These are phyloP conservation scores for Lasioglossum marginatum DNA, from an alignment of 2,888 invertebrate species.

Conservation along the genomic window DNA sequence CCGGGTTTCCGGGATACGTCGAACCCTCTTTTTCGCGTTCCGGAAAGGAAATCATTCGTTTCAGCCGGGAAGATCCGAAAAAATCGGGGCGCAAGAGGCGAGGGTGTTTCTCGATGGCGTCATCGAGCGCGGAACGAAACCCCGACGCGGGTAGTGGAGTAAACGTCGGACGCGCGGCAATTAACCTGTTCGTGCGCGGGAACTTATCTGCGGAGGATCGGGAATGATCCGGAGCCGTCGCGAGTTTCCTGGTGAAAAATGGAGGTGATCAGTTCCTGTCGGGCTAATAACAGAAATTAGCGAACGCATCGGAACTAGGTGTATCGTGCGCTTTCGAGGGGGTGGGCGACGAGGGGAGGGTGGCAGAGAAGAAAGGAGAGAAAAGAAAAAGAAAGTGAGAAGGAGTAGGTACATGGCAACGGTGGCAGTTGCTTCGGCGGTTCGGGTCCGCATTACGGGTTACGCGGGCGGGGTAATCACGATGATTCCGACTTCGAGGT, in stretches of 20 bases:
- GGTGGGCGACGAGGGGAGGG: conserved; percentile 9
- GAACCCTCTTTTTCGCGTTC: conserved; percentile 61
- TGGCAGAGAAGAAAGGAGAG: conserved; percentile 6
- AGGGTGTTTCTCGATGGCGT: not conserved
- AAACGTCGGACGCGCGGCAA: conserved; percentile 3
- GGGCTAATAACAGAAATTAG: conserved; percentile 68
- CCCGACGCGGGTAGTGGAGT: not conserved
- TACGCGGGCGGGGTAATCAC: conserved; percentile 82
- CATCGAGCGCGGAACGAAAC: conserved; percentile 29
- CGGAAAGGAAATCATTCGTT: conserved; percentile 76
- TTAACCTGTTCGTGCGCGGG: conserved; percentile 27
- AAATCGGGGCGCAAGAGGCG: not conserved
- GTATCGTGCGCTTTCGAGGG: conserved; percentile 12
- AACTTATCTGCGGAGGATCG: conserved; percentile 17
- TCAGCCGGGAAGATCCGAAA: conserved; percentile 53
- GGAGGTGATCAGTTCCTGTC: conserved; percentile 64
- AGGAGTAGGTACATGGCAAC: conserved; percentile 69
- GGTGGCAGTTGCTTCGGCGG: conserved; percentile 81
- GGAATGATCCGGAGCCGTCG: conserved; percentile 17
- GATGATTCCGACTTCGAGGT: conserved; percentile 81
- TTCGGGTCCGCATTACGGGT: conserved; percentile 80
- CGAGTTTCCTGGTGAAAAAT: conserved; percentile 30
- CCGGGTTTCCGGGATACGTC: conserved; percentile 47
- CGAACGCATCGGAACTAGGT: conserved; percentile 45
- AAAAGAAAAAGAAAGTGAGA: conserved; percentile 19